Percentiles rank a stretch among this genome's conserved stretches.
Evolutionary conservation across 2,113 vertebrate species (phyloP).

Genomic region (Dissostichus mawsoni): DNA sequence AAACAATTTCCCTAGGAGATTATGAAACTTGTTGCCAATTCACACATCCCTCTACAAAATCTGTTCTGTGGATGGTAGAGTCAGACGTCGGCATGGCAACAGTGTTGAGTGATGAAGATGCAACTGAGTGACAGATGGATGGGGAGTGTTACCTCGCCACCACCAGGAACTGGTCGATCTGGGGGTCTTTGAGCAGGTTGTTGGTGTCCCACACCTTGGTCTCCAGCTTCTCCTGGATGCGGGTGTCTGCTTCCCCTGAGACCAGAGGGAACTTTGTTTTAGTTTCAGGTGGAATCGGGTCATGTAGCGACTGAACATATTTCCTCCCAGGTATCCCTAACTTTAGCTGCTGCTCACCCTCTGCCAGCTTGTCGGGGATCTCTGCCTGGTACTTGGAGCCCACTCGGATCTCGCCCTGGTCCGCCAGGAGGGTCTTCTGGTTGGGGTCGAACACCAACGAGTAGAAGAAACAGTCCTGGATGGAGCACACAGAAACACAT

Average conservation of each 20-base stretch:
- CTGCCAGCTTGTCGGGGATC: constrained; percentile 91
- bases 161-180: constrained; percentile 96
- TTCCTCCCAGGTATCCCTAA: no score
- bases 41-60: constrained; percentile 1
- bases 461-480: constrained; percentile 95
- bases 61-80: constrained; percentile 7
- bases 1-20: constrained; percentile 11
- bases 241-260: constrained; percentile 87
- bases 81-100: constrained; percentile 54
- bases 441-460: constrained; percentile 95
- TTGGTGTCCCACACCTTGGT: constrained; percentile 94
- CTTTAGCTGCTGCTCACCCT: constrained; percentile 80
- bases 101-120: constrained; percentile 17
- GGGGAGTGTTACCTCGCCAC: constrained; percentile 89
- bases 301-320: no score
- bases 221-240: constrained; percentile 94
- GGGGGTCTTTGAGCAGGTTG: constrained; percentile 93
- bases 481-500: neutral
- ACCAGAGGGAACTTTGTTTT: neutral
- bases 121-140: constrained; percentile 23
- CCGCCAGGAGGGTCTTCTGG: constrained; percentile 93
- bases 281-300: no score
- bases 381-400: constrained; percentile 96
- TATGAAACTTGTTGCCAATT: neutral
- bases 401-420: constrained; percentile 94